phyloP scores from a whole-genome alignment of 2,888 invertebrate genomes.

The Clepsis dumicolana region DNA sequence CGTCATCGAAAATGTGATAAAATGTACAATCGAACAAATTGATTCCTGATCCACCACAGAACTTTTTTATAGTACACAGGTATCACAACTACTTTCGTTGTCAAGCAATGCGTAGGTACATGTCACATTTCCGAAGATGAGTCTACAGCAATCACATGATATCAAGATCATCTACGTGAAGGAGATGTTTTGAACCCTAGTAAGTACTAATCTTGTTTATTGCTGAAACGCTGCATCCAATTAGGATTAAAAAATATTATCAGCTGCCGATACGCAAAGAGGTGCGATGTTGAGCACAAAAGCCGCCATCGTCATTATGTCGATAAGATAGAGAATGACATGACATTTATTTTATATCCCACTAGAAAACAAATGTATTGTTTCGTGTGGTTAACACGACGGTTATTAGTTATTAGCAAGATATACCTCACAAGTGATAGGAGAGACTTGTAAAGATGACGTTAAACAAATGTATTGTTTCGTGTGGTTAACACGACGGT shows the following conservation, averaged over 20 bases:
- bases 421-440: background rate
- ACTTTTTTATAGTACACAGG: too few species aligned
- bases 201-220: background rate
- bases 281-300: slow-evolving; percentile 5
- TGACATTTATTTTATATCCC: slow-evolving; percentile 10
- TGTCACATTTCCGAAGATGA: too few species aligned
- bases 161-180: too few species aligned
- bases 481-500: too few species aligned
- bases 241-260: background rate
- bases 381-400: background rate
- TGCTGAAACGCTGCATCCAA: background rate
- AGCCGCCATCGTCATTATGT: background rate
- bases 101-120: too few species aligned
- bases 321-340: slow-evolving; percentile 14
- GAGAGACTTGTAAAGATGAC: background rate
- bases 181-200: too few species aligned
- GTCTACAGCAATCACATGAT: too few species aligned
- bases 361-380: slow-evolving; percentile 6
- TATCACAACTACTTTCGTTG: too few species aligned
- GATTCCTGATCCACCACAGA: too few species aligned
- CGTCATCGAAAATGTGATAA: too few species aligned
- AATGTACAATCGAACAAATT: too few species aligned
- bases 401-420: background rate
- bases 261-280: background rate
- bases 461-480: too few species aligned